Evolutionary conservation across 2,888 invertebrate species (phyloP), one percentile per base, ranked within the genome.

Genomic region (Litoditis marina): DNA sequence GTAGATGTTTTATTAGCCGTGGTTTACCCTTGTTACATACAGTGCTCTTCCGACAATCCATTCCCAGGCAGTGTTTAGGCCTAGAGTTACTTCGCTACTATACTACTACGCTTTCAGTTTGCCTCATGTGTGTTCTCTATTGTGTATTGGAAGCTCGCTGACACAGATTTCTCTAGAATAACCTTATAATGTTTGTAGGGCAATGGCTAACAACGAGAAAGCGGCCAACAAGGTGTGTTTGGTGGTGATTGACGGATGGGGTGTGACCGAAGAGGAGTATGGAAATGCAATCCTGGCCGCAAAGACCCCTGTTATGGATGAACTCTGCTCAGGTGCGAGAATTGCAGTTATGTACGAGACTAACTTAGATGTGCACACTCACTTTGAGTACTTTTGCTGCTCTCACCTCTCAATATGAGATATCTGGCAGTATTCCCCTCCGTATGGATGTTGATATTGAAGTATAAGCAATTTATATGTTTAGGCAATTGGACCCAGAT

Each of bases 221-320:
- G 70, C 75, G 11, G 65, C 66, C 11, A 70, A 73, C 44, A 68
- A 69, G 60, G 85, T 85, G 27, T 85, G 85, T 64, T 74, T 85
- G 55, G 79, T 85, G 57, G 85, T 85, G 25, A 85, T 85, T 68
- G 85, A 85, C 68, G 85, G 85, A 6, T 85, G 85, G 85, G 85
- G 85, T n/a, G 68, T 84, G 32, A 76, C 79, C 5, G 80, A 82
- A 13, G 80, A 83, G 49, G 71, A 69, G 31, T 77, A 84, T 62
- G 84, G 84, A 49, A 85, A 85, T 71, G 85, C 85, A 3, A 85
- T 85, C 61, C 63, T 68, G 27, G 76, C 83, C 61, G 85, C 84
- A 2, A 77, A 82, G 30, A 85, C 85, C 4, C 85, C 85, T 2
- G 83, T 84, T 2, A 85, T 85, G 85, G 83, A 83, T 63, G 71